Base-by-base conservation (phyloP, 2,797 vertebrate species). In the Ptychadena robeensis region DNA sequence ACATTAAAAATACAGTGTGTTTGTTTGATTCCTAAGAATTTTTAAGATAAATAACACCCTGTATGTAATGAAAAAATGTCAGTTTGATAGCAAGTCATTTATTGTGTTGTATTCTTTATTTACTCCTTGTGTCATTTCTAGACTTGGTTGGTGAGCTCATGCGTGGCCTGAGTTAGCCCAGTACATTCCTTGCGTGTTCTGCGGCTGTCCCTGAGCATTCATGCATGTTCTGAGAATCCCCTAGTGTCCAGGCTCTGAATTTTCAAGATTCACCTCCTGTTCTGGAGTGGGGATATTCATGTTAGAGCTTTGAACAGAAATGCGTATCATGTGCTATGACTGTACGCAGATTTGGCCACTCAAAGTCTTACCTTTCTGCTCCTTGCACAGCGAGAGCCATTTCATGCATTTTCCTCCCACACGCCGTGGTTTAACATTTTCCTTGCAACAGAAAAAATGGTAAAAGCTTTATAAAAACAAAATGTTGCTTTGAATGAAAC, bases 201-300 rank as follows among this genome's bases (percentile, higher is more conserved):
- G 80, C 69, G 73, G 72, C 80, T 76, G 34, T 82, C 67, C 72
- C 30, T 25, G 48, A 68, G 72, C 65, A 69, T 75, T 76, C 80
- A 82, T 82, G 80, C 73, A 76, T 63, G 64, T 37, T 30, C 73
- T 75, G 72, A 76, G 64, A 76, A 53, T 81, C 71, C 37, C 40
- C 63, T 34, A 61, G 80, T 81, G 71, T 65, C 69, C 35, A 65
- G 65, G 70, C 40, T 38, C 61, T 34, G 48, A 27, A 35, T 82
- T 76, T 67, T 34, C 48, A 75, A 25, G 72, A 64, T 61, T 66
- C 35, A 48, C 63, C 32, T 59, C 27, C 38, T 82, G 80, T 30
- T 25, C 53, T 61, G 18, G 31, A 67, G 40, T 48, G 11, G 28
- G 69, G 61, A 61, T 27, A 34, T 53, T 48, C 28, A 28, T 28